Evolutionary conservation across 2,888 invertebrate species (phyloP).

Genomic region (Drosophila nigricruria): DNA sequence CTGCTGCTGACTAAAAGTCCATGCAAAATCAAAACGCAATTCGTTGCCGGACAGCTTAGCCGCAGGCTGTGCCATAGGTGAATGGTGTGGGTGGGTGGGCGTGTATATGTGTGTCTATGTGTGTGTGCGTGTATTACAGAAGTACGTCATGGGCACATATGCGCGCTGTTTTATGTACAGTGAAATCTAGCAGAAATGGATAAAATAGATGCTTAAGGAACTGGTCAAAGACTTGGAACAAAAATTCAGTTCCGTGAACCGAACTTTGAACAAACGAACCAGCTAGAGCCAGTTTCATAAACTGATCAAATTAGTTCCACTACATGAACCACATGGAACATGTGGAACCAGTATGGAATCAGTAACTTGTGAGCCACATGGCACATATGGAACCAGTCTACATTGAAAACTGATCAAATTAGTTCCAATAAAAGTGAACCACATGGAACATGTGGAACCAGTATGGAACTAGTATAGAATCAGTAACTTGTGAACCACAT

Average conservation of each 20-base stretch:
- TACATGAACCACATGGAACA: not conserved
- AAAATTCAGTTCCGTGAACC: not conserved
- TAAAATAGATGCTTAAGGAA: not conserved
- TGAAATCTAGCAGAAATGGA: constrained; percentile 6
- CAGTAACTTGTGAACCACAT: too few relatives aligned
- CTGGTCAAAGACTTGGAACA: not conserved
- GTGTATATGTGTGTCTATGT: not conserved
- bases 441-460: too few relatives aligned
- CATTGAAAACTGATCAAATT: too few relatives aligned
- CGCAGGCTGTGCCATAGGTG: constrained; percentile 30
- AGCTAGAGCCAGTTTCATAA: not conserved
- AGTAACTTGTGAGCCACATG: too few relatives aligned
- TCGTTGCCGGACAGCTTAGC: constrained; percentile 68
- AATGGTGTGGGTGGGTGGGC: not conserved
- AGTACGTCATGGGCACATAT: constrained; percentile 63
- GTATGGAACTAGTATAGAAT: too few relatives aligned
- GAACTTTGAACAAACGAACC: not conserved
- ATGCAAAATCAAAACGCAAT: constrained; percentile 78
- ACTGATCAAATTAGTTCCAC: not conserved
- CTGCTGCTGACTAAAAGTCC: constrained; percentile 46
- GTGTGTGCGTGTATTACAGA: not conserved
- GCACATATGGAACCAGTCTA: too few relatives aligned
- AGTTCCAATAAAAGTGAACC: too few relatives aligned
- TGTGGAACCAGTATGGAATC: too few relatives aligned
- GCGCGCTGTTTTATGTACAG: constrained; percentile 28